phyloP scores from a whole-genome alignment of 1,140 invertebrate species.

The Drosophila dunni region DNA sequence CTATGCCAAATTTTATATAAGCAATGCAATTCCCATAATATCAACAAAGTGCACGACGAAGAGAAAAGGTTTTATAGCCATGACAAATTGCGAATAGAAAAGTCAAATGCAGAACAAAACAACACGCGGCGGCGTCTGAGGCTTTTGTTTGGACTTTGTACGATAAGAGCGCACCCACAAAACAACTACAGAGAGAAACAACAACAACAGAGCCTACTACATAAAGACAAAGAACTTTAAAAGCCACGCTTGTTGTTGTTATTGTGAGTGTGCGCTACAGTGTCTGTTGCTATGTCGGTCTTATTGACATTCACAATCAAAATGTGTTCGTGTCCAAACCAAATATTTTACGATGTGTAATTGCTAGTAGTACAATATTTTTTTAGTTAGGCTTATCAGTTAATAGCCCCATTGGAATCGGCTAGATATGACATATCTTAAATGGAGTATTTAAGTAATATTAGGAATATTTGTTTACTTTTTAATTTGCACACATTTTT shows the following conservation, averaged over 20 bases:
- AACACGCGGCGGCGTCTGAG: conserved; percentile 48
- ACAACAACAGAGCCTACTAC: neutral
- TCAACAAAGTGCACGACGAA: conserved; percentile 7
- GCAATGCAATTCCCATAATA: conserved; percentile 24
- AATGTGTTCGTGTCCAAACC: conserved; percentile 25
- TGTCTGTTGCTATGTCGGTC: conserved; percentile 58
- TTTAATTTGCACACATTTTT: neutral
- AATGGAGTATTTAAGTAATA: neutral
- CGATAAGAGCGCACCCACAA: conserved; percentile 68
- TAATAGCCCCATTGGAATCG: neutral
- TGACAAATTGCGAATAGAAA: conserved; percentile 25
- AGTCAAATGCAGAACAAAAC: conserved; percentile 25
- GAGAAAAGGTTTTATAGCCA: neutral
- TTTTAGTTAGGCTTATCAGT: neutral
- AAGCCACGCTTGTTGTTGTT: conserved; percentile 69
- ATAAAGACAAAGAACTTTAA: conserved; percentile 72
- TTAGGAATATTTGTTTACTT: neutral
- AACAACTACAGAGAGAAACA: conserved; percentile 36
- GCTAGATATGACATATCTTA: conserved; percentile 9
- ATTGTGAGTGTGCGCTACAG: conserved; percentile 59
- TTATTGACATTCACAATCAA: conserved; percentile 47
- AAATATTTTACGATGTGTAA: conserved; percentile 23
- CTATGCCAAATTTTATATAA: conserved; percentile 61
- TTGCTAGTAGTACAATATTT: conserved; percentile 7
- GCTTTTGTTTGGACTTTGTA: conserved; percentile 75